These are phyloP conservation scores for Sinopyrophorus schimmeli DNA, from an alignment of 2,888 invertebrate genomes.

Conservation along the genomic window DNA sequence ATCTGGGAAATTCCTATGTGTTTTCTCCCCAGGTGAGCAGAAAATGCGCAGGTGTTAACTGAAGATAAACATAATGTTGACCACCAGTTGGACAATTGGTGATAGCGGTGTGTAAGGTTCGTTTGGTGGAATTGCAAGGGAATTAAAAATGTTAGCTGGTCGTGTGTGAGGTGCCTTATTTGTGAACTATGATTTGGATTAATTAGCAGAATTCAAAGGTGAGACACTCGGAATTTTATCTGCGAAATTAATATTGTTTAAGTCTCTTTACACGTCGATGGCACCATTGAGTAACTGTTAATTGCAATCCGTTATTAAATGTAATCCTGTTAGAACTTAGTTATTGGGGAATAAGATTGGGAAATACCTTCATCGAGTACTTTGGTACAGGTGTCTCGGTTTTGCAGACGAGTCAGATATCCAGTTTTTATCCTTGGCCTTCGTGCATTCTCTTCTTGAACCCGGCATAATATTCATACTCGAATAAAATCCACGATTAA, in stretches of 20 bases:
- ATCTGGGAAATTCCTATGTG: too few relatives aligned
- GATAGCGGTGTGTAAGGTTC: slow-evolving; percentile 37
- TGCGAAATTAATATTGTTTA: slow-evolving; percentile 15
- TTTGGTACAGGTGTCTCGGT: slow-evolving; percentile 14
- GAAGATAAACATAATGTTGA: slow-evolving; percentile 35
- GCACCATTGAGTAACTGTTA: slow-evolving; percentile 42
- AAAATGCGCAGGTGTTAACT: slow-evolving; percentile 38
- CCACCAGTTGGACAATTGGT: slow-evolving; percentile 34
- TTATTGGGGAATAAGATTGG: not conserved
- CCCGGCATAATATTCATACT: slow-evolving; percentile 11
- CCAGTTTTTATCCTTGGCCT: slow-evolving; percentile 16
- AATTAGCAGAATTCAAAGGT: slow-evolving; percentile 30
- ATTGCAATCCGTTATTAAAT: slow-evolving; percentile 42
- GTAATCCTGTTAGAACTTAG: not conserved
- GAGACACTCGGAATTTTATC: slow-evolving; percentile 7
- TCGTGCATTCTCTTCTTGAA: slow-evolving; percentile 15
- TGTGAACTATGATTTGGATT: slow-evolving; percentile 36
- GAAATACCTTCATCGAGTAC: too few relatives aligned
- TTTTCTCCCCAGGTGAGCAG: too few relatives aligned
- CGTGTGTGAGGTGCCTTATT: slow-evolving; percentile 31
- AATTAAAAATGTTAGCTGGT: slow-evolving; percentile 35
- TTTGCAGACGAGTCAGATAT: slow-evolving; percentile 8
- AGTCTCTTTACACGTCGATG: slow-evolving; percentile 39
- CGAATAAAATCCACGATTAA: not conserved
- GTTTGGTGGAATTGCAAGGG: slow-evolving; percentile 39